Evolutionary conservation across 2,797 vertebrate genomes (phyloP).

Genomic region (Orestias chungarensis): DNA sequence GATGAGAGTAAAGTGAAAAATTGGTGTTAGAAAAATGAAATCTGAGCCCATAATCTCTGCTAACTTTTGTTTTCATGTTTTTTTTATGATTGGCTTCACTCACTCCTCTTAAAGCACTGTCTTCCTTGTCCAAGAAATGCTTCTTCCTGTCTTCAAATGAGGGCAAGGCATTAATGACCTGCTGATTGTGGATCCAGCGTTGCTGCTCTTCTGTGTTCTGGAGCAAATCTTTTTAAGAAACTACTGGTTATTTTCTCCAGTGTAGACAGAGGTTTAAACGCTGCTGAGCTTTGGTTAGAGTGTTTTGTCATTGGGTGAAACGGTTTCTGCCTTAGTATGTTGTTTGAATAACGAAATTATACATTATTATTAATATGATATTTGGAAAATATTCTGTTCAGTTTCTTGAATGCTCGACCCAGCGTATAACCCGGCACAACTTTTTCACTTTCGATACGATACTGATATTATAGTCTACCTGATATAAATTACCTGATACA

Average conservation of each 20-base stretch:
- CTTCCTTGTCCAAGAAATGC: neutral
- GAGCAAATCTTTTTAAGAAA: neutral
- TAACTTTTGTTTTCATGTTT: neutral
- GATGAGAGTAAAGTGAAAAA: neutral
- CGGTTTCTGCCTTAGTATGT: no score
- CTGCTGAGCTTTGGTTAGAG: no score
- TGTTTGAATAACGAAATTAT: no score
- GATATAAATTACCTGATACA: no score
- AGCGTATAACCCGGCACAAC: no score
- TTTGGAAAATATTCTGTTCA: no score
- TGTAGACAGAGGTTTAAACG: neutral
- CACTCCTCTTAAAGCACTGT: neutral
- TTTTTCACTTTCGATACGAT: no score
- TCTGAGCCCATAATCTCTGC: neutral
- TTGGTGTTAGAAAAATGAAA: neutral
- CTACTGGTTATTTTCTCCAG: neutral
- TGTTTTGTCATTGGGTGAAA: no score
- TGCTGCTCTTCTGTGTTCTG: neutral
- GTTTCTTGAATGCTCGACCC: no score
- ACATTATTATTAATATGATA: no score
- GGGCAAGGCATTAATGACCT: neutral
- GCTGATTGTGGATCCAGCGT: neutral
- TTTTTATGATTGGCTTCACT: neutral
- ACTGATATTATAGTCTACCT: no score
- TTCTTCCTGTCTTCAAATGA: neutral